phyloP scores from a whole-genome alignment of 2,888 invertebrate species.

The Pheosia gnoma region DNA sequence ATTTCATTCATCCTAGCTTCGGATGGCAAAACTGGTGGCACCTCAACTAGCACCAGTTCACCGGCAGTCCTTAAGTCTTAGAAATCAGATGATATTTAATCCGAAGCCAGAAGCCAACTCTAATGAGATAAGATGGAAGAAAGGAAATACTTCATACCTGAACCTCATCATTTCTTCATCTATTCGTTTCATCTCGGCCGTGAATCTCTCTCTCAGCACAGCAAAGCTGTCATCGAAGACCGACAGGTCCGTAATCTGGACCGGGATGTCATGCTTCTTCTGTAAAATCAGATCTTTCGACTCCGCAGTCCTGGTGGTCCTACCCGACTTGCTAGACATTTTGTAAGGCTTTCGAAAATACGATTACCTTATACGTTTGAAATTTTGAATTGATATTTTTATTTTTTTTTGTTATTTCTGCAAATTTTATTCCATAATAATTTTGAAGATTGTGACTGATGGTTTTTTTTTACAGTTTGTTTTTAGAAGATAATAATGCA shows the following conservation, averaged over 20 bases:
- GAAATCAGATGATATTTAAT: too few species aligned
- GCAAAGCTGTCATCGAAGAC: slow-evolving; percentile 52
- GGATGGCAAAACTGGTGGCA: too few species aligned
- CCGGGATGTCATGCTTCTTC: slow-evolving; percentile 41
- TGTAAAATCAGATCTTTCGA: slow-evolving; percentile 22
- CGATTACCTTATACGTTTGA: neutral
- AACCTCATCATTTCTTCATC: slow-evolving; percentile 60
- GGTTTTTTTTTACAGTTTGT: neutral
- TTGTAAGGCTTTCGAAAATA: neutral
- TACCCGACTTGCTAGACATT: slow-evolving; percentile 4
- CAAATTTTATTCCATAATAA: neutral
- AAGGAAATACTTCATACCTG: slow-evolving; percentile 41
- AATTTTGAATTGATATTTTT: neutral
- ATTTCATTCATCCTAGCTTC: too few species aligned
- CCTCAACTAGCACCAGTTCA: too few species aligned
- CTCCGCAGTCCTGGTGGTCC: neutral
- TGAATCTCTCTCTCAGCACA: slow-evolving; percentile 52
- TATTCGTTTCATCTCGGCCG: slow-evolving; percentile 55
- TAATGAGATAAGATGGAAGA: neutral
- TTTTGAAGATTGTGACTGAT: neutral
- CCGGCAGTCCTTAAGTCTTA: too few species aligned
- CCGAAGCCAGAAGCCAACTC: too few species aligned
- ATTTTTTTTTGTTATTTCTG: neutral
- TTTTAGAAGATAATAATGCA: neutral
- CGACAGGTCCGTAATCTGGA: slow-evolving; percentile 47